Conservation (phyloP, 2,113 vertebrate genomes). For the Octodon degus region DNA sequence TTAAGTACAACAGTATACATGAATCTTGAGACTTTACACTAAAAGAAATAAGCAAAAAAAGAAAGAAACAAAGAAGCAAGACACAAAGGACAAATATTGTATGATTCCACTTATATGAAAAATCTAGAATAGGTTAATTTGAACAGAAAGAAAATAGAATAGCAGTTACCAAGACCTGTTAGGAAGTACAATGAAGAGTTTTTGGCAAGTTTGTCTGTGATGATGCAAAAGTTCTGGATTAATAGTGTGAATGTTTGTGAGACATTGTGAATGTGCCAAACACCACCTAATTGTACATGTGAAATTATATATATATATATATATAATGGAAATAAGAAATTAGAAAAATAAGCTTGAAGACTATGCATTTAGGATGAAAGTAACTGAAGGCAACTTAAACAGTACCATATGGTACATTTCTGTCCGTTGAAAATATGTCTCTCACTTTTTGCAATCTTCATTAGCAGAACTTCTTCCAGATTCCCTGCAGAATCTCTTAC, state of each 20-base stretch:
- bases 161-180: background rate
- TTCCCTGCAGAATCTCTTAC: background rate
- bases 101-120: background rate
- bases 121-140: background rate
- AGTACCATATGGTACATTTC: background rate
- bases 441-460: background rate
- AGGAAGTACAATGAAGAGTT: background rate
- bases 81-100: background rate
- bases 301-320: background rate
- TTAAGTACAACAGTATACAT: background rate
- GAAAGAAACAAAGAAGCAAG: background rate
- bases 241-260: background rate
- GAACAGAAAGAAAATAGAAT: background rate
- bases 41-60: background rate
- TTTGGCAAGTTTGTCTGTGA: background rate
- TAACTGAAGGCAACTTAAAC: background rate
- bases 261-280: background rate
- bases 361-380: background rate
- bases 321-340: background rate
- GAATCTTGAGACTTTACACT: background rate
- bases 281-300: background rate
- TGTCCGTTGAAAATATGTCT: background rate
- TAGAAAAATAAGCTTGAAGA: background rate
- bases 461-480: conserved; percentile 15
- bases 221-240: background rate